Percentiles rank a stretch among this genome's conserved stretches.
These are phyloP conservation scores for Thunnus thynnus DNA, from an alignment of 2,113 vertebrate genomes.

Conservation along the genomic window DNA sequence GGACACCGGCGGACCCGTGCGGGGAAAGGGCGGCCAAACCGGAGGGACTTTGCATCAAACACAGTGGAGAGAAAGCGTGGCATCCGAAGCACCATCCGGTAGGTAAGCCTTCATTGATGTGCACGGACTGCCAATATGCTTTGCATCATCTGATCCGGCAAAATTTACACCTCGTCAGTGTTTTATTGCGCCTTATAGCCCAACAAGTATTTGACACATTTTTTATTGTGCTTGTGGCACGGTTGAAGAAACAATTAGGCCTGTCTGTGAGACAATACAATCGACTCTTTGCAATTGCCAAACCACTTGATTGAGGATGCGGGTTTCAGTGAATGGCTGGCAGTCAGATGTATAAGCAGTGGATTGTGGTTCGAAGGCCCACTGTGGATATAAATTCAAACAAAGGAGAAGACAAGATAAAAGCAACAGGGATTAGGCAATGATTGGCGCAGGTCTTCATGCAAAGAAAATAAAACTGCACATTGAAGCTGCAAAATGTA, in stretches of 20 bases:
- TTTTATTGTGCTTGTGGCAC: conserved; percentile 15
- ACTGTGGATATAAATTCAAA: conserved; percentile 49
- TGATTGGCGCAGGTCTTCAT: conserved; percentile 41
- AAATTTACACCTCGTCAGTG: not conserved
- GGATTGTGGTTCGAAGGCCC: conserved; percentile 63
- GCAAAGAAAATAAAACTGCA: not conserved
- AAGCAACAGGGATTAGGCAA: conserved; percentile 22
- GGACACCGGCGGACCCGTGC: conserved; percentile 60
- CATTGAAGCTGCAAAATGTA: not conserved
- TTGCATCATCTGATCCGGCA: conserved; percentile 41
- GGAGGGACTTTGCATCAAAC: conserved; percentile 51
- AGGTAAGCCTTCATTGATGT: conserved; percentile 78
- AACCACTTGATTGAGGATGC: conserved; percentile 66
- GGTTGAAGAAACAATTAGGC: conserved; percentile 36
- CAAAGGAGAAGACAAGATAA: conserved; percentile 56
- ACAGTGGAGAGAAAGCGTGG: conserved; percentile 45
- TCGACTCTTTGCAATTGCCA: conserved; percentile 52
- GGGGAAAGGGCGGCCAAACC: conserved; percentile 52
- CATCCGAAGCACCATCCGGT: conserved; percentile 65
- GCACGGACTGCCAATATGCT: conserved; percentile 68
- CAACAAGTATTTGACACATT: conserved; percentile 48
- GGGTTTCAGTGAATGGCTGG: conserved; percentile 43
- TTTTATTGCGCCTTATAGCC: conserved; percentile 26
- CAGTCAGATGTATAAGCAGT: conserved; percentile 16
- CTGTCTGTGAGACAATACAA: conserved; percentile 48